These are phyloP conservation scores for Cryptus viduatorius DNA, from an alignment of 2,888 invertebrate genomes.

Conservation along the genomic window DNA sequence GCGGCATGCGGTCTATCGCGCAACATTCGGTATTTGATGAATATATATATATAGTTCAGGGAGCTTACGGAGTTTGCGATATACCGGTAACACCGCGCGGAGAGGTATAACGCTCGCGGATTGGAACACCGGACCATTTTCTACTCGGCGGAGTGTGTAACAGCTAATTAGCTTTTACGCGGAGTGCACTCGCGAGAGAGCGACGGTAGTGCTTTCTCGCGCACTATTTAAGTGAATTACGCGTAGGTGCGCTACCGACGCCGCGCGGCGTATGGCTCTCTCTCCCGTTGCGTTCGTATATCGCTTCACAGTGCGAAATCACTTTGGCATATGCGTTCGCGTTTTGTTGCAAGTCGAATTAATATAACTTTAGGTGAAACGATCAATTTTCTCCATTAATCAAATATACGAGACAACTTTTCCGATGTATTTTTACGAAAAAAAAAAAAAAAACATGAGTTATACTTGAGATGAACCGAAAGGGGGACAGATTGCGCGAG, in stretches of 20 bases:
- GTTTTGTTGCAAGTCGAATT: not conserved
- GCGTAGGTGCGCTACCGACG: slow-evolving; percentile 63
- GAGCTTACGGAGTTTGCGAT: slow-evolving; percentile 10
- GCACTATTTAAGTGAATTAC: slow-evolving; percentile 76
- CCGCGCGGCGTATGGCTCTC: no score
- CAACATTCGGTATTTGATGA: not conserved
- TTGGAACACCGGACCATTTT: slow-evolving; percentile 74
- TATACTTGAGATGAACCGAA: slow-evolving; percentile 70
- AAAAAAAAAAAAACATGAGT: no score
- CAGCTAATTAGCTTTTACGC: slow-evolving; percentile 78
- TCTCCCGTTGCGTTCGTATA: no score
- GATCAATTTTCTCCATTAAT: no score
- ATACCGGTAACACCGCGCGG: not conserved
- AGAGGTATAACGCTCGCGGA: slow-evolving; percentile 26
- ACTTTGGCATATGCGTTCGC: not conserved
- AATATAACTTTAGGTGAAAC: no score
- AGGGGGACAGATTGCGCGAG: slow-evolving; percentile 73
- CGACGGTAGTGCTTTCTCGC: slow-evolving; percentile 45
- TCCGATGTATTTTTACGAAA: no score
- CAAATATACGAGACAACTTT: no score
- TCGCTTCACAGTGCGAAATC: not conserved
- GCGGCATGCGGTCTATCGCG: not conserved
- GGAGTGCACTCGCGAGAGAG: slow-evolving; percentile 65
- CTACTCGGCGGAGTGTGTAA: slow-evolving; percentile 80
- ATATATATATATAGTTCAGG: not conserved